These are phyloP conservation scores for Capra hircus DNA, from an alignment of 2,113 vertebrate genomes.

Conservation along the genomic window DNA sequence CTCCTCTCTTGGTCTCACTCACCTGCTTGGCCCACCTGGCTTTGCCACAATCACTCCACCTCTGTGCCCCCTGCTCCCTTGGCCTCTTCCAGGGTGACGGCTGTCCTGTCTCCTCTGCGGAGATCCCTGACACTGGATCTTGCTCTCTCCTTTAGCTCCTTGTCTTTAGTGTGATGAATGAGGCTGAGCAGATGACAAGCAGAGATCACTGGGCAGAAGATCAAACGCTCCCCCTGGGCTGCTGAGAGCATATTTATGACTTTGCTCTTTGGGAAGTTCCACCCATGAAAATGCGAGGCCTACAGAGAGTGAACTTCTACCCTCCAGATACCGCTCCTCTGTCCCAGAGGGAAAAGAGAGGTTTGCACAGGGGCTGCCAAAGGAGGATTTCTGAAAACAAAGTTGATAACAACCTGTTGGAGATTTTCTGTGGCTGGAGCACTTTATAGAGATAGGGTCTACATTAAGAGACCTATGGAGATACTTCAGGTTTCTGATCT, in stretches of 20 bases:
- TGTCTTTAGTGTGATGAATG: conserved; percentile 33
- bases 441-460: neutral
- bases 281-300: neutral
- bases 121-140: neutral
- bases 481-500: neutral
- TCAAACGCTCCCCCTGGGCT: neutral
- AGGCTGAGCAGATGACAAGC: conserved; percentile 35
- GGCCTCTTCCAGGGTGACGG: neutral
- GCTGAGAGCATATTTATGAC: conserved; percentile 31
- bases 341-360: neutral
- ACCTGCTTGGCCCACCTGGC: neutral
- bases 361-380: neutral
- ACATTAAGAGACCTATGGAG: neutral
- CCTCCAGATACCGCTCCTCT: neutral
- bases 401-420: neutral
- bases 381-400: neutral
- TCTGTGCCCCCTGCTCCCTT: neutral
- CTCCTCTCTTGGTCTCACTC: neutral
- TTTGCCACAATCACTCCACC: neutral
- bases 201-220: conserved; percentile 28
- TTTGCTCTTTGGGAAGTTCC: neutral
- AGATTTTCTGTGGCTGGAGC: neutral
- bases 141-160: conserved; percentile 30
- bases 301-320: neutral
- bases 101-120: neutral